These are phyloP conservation scores for Pandemis corylana DNA, from an alignment of 2,888 invertebrate genomes.

Conservation along the genomic window DNA sequence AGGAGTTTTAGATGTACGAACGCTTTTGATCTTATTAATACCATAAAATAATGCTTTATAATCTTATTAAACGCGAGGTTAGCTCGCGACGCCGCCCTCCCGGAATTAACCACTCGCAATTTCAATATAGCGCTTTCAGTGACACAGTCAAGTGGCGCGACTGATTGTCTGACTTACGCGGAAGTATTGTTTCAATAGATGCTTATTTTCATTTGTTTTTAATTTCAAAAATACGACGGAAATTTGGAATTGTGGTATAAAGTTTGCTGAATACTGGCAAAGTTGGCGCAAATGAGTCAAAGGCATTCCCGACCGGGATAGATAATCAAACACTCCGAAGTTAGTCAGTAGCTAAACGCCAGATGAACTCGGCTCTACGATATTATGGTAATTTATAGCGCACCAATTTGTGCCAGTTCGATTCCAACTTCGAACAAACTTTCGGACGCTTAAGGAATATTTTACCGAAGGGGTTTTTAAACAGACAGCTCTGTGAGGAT, in stretches of 20 bases:
- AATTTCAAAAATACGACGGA: not conserved
- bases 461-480: conserved; percentile 61
- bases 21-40: conserved; percentile 91
- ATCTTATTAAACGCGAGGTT: conserved; percentile 91
- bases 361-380: conserved; percentile 80
- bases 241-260: not conserved
- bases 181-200: conserved; percentile 19
- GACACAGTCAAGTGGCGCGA: conserved; percentile 55
- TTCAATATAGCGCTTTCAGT: conserved; percentile 70
- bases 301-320: conserved; percentile 66
- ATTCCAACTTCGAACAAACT: conserved; percentile 72
- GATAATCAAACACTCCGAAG: conserved; percentile 80
- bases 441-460: conserved; percentile 63
- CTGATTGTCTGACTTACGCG: conserved; percentile 44
- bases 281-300: conserved; percentile 75
- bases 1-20: conserved; percentile 86
- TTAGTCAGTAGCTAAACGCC: conserved; percentile 75
- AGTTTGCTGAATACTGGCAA: conserved; percentile 18
- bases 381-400: conserved; percentile 83
- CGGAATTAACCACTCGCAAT: conserved; percentile 68
- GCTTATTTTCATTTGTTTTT: not conserved
- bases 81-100: conserved; percentile 81
- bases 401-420: conserved; percentile 76
- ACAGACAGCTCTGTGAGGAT: conserved; percentile 57
- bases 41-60: conserved; percentile 91